A percentile compares a stretch with the other conserved stretches of the same genome.
These are phyloP conservation scores for Chloroceryle amazona DNA, from an alignment of 2,797 vertebrate species.

Conservation along the genomic window DNA sequence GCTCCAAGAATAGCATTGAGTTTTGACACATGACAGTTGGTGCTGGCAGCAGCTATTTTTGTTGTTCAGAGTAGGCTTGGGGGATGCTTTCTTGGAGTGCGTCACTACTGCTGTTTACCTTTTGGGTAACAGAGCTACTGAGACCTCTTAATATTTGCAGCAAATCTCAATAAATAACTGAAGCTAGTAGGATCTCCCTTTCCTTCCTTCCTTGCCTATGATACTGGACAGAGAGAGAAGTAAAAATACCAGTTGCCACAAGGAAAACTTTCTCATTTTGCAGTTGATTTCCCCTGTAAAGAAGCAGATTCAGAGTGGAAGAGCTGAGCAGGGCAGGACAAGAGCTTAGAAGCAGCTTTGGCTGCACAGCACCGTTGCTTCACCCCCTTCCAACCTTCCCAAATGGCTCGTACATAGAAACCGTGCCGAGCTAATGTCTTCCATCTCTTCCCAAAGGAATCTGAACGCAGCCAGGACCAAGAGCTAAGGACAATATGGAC, in stretches of 20 bases:
- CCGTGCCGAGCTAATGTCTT: background rate
- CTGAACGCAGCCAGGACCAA: background rate
- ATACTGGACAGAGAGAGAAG: background rate
- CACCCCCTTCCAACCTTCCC: background rate
- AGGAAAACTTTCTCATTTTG: background rate
- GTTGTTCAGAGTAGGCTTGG: background rate
- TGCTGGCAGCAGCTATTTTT: slow-evolving; percentile 60
- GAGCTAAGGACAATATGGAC: background rate
- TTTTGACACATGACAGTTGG: slow-evolving; percentile 63
- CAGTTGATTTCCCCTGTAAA: background rate
- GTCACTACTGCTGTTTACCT: slow-evolving; percentile 2
- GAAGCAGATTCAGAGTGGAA: background rate
- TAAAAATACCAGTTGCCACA: background rate
- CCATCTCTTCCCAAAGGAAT: background rate
- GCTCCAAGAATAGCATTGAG: slow-evolving; percentile 56
- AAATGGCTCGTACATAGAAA: background rate
- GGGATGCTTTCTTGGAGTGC: slow-evolving; percentile 38
- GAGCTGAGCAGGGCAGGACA: background rate
- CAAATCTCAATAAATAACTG: slow-evolving; percentile 22
- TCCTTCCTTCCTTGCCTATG: background rate
- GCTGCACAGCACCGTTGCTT: background rate
- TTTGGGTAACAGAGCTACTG: background rate
- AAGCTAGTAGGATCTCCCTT: background rate
- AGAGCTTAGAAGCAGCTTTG: background rate
- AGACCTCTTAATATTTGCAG: slow-evolving; percentile 21